phyloP scores from a whole-genome alignment of 2,113 vertebrate species.

The Apeltes quadracus region DNA sequence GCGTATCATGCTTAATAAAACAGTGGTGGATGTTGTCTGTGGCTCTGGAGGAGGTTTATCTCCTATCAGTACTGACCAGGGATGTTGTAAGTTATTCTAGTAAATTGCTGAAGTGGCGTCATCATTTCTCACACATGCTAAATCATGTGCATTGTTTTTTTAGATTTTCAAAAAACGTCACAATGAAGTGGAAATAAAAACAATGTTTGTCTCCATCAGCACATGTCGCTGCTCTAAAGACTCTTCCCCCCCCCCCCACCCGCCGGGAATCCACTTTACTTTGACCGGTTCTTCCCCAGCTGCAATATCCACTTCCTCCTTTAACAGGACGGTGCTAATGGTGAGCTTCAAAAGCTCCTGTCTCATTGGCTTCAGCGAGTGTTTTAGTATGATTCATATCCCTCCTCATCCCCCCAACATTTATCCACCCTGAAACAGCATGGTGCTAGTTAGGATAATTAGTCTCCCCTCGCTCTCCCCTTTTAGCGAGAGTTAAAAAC shows the following conservation, averaged over 20 bases:
- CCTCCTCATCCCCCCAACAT: conserved; percentile 1
- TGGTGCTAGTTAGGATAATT: conserved; percentile 68
- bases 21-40: neutral
- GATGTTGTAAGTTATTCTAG: neutral
- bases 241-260: neutral
- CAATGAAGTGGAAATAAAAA: too few relatives aligned
- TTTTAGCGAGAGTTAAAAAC: conserved; percentile 28
- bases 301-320: neutral
- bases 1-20: neutral
- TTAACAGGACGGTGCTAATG: conserved; percentile 20
- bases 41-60: neutral
- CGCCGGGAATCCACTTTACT: conserved; percentile 11
- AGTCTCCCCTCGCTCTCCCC: conserved; percentile 39
- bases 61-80: too few relatives aligned
- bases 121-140: neutral
- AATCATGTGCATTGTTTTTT: neutral
- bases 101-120: neutral
- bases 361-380: conserved; percentile 31
- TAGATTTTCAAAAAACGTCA: too few relatives aligned
- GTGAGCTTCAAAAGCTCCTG: neutral
- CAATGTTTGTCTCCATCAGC: conserved; percentile 21
- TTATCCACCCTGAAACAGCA: conserved; percentile 51
- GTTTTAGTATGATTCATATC: conserved; percentile 39
- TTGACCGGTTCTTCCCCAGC: neutral
- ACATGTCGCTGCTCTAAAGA: conserved; percentile 7